Base-by-base conservation (phyloP, 2,113 vertebrate species). In the Sprattus sprattus region DNA sequence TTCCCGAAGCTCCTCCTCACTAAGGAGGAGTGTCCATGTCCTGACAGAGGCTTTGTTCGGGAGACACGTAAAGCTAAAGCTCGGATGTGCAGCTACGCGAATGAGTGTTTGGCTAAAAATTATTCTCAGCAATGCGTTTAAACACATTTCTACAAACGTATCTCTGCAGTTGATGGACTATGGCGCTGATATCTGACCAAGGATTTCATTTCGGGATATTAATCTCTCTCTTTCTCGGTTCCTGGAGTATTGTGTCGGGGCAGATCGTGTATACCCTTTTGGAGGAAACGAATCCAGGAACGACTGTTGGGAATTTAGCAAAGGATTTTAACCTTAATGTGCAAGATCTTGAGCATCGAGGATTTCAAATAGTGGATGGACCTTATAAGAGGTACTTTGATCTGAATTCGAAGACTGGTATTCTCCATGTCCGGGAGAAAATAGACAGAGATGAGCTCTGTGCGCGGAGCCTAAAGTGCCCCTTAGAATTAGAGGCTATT, bases 31-130 rank as follows among this genome's bases (percentile, higher is more conserved):
- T 54, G 46, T 86, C 15, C 3, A 81, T 89, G 11, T 75, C 82
- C 84, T 57, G 47, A 22, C n/a, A 11, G 46, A 44, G 85, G 91
- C 93, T 95, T 94, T 94, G 92, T 93, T 90, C 82, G 45, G 80
- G 45, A 54, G 46, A 20, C 44, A 82, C 49, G 28, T 57, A 84
- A 85, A 85, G 64, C 85, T 3, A 39, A 78, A 78, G 15, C 46
- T 82, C 82, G 20, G 18, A 84, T 75, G 67, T 52, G 22, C 28
- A 52, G 78, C 84, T 16, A 60, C 64, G 3, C 18, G 10, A 39
- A 16, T 39, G 11, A 39, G 10, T 28, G 22, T 10, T 82, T 82
- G 25, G 85, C 0, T 39, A 64, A 32, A 9, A 39, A 39, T 13
- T 44, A 44, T 44, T 78, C 4, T 15, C 25, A 78, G 71, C 71